Percentiles rank a stretch among this genome's conserved stretches.
Evolutionary conservation across 2,888 invertebrate species (phyloP).

Genomic region (Oscheius sp.): DNA sequence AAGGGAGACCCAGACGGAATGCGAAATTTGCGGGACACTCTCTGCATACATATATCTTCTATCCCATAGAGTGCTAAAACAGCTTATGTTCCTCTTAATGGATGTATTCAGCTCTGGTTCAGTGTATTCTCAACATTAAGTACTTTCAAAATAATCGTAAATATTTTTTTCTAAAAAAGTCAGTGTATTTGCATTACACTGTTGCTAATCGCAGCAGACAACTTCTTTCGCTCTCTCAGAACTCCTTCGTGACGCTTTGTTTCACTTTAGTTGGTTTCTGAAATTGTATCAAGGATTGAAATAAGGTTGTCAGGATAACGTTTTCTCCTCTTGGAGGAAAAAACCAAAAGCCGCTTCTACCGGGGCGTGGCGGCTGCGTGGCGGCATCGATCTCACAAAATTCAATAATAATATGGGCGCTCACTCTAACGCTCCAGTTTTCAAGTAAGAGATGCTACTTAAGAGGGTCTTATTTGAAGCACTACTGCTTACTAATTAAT

Average conservation of each 20-base stretch:
- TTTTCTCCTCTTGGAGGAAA: neutral
- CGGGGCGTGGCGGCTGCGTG: slow-evolving; percentile 26
- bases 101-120: neutral
- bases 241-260: neutral
- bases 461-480: too few relatives aligned
- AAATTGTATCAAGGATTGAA: neutral
- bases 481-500: too few relatives aligned
- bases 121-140: neutral
- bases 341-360: slow-evolving; percentile 27
- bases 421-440: slow-evolving; percentile 8
- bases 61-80: neutral
- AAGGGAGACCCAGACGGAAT: slow-evolving; percentile 16
- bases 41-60: slow-evolving; percentile 9
- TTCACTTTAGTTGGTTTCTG: neutral
- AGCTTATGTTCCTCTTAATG: neutral
- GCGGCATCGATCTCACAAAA: slow-evolving; percentile 34
- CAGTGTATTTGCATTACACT: neutral
- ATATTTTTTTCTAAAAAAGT: neutral
- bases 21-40: slow-evolving; percentile 17
- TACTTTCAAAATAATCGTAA: neutral
- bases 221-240: neutral
- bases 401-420: slow-evolving; percentile 34
- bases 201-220: neutral
- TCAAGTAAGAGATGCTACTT: slow-evolving; percentile 21
- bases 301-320: neutral